Conservation (phyloP, 2,113 vertebrate species). For the Dolichallabes microphthalmus region DNA sequence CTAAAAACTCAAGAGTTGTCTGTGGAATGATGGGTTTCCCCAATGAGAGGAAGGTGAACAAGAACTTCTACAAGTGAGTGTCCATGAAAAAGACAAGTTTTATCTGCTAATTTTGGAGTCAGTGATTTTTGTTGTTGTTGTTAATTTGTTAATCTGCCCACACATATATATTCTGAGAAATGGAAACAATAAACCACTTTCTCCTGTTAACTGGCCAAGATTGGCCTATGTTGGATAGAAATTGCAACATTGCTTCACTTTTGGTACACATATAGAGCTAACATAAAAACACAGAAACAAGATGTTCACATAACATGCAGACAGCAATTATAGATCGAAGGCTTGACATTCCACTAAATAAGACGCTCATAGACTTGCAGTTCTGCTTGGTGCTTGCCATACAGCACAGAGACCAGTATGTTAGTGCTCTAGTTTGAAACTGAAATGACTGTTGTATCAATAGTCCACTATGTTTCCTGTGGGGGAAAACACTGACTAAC, state of each 20-base stretch:
- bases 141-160: neutral
- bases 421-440: slow-evolving; percentile 20
- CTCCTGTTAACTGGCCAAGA: neutral
- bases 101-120: neutral
- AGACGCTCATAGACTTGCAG: neutral
- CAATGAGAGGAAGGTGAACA: slow-evolving; percentile 86
- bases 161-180: neutral
- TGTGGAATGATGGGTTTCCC: slow-evolving; percentile 97
- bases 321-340: neutral
- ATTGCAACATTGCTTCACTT: slow-evolving; percentile 62
- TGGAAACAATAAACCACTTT: slow-evolving; percentile 6
- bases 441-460: slow-evolving; percentile 27
- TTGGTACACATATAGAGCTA: slow-evolving; percentile 11
- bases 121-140: neutral
- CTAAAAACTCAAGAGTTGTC: slow-evolving; percentile 84
- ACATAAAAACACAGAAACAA: slow-evolving; percentile 38
- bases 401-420: slow-evolving; percentile 35
- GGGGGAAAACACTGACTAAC: neutral
- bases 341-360: neutral
- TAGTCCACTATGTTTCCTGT: slow-evolving; percentile 9
- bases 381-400: neutral
- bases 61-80: slow-evolving; percentile 92
- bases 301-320: neutral
- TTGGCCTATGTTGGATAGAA: slow-evolving; percentile 43
- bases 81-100: neutral